phyloP scores from a whole-genome alignment of 2,888 invertebrate species.

The Clitarchus hookeri region DNA sequence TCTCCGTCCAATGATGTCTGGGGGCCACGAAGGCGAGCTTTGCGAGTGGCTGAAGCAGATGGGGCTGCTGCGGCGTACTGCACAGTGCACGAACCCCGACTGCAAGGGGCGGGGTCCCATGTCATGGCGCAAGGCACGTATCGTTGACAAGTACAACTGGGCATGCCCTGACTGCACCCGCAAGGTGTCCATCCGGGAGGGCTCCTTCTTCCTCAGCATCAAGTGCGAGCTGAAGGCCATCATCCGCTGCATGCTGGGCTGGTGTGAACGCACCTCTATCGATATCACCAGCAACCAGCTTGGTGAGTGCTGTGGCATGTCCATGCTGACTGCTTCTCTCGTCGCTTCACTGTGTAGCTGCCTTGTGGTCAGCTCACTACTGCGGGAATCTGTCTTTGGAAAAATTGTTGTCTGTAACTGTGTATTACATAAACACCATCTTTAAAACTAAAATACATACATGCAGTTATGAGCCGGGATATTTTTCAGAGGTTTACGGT shows the following conservation, averaged over 20 bases:
- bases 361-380: too few species aligned
- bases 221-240: conserved; percentile 66
- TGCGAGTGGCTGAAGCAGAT: conserved; percentile 60
- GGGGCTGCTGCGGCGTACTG: conserved; percentile 55
- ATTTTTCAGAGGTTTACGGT: too few species aligned
- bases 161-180: conserved; percentile 55
- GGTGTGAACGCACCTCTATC: conserved; percentile 67
- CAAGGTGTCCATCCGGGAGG: conserved; percentile 57
- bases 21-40: conserved; percentile 60
- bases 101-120: conserved; percentile 54
- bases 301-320: conserved; percentile 54
- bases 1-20: conserved; percentile 57
- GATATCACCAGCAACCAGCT: conserved; percentile 59
- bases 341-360: too few species aligned
- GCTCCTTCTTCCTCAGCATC: conserved; percentile 65
- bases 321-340: too few species aligned
- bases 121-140: conserved; percentile 57
- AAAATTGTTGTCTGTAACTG: too few species aligned
- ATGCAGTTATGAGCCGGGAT: too few species aligned
- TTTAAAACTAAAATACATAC: too few species aligned
- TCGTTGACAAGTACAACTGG: conserved; percentile 60
- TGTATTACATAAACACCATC: too few species aligned
- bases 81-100: conserved; percentile 52
- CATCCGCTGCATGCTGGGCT: conserved; percentile 65
- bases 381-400: too few species aligned